Conservation (phyloP, 2,888 invertebrate species). For the Campoplex nolae region DNA sequence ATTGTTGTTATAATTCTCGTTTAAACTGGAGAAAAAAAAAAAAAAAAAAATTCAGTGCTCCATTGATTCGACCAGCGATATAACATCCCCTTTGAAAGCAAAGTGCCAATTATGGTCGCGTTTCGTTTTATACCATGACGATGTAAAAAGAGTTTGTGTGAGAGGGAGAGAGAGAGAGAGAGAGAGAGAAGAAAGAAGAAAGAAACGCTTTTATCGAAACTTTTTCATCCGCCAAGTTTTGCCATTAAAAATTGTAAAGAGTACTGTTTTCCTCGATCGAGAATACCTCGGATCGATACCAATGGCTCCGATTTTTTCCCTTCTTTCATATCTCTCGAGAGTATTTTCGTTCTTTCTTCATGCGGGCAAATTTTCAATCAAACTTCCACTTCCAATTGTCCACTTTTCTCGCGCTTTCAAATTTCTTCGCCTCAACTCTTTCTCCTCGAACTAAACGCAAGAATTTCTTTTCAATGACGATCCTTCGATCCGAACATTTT, state of each 20-base stretch:
- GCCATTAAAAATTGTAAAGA: constrained; percentile 29
- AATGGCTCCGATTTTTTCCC: neutral
- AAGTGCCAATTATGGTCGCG: constrained; percentile 59
- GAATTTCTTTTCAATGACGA: neutral
- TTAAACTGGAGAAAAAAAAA: neutral
- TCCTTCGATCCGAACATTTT: neutral
- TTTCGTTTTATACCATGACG: constrained; percentile 15
- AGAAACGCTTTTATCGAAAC: constrained; percentile 7
- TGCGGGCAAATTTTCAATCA: constrained; percentile 1
- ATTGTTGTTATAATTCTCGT: constrained; percentile 3
- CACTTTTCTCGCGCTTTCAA: neutral
- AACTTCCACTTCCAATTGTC: constrained; percentile 16
- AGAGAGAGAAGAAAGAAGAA: neutral
- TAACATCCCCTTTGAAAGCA: constrained; percentile 6
- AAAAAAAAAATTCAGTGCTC: neutral
- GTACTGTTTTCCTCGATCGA: constrained; percentile 24
- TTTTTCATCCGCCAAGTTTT: constrained; percentile 33
- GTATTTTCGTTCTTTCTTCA: neutral
- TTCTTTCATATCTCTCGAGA: neutral
- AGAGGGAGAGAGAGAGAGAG: neutral
- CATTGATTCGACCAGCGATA: constrained; percentile 38
- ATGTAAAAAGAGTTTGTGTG: constrained; percentile 6
- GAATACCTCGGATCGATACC: constrained; percentile 26
- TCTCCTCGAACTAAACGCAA: constrained; percentile 9
- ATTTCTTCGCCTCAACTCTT: neutral